Percentiles rank a stretch among this genome's conserved stretches.
Evolutionary conservation across 2,888 invertebrate genomes (phyloP).

Genomic region (Steinernema carpocapsae): DNA sequence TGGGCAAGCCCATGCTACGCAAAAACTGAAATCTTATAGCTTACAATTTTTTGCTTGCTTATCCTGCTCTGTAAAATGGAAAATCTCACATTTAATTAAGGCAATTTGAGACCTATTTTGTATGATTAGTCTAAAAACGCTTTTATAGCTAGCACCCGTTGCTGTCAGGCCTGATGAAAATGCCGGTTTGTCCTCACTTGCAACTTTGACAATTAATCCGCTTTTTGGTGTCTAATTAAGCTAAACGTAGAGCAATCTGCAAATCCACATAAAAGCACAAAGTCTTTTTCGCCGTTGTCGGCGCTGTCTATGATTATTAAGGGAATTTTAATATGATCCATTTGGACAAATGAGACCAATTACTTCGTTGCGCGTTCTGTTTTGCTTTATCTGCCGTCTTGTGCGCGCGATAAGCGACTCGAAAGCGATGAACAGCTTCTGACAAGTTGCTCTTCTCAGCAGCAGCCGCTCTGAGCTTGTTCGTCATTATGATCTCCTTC

Average conservation of each 20-base stretch:
- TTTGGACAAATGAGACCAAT: slow-evolving; percentile 34
- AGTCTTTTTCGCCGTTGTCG: slow-evolving; percentile 2
- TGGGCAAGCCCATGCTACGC: too few relatives aligned
- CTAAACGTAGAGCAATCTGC: slow-evolving; percentile 13
- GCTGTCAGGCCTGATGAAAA: too few relatives aligned
- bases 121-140: too few relatives aligned
- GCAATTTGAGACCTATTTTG: too few relatives aligned
- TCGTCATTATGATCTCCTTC: background rate
- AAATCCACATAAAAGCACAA: slow-evolving; percentile 3
- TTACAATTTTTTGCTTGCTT: too few relatives aligned
- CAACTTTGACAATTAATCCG: background rate
- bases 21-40: too few relatives aligned
- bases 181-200: too few relatives aligned
- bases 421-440: background rate
- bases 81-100: too few relatives aligned
- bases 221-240: slow-evolving; percentile 7
- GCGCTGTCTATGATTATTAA: slow-evolving; percentile 18
- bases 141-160: too few relatives aligned
- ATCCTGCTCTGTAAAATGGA: too few relatives aligned
- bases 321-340: slow-evolving; percentile 34
- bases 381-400: slow-evolving; percentile 23
- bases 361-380: slow-evolving; percentile 29
- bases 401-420: background rate
- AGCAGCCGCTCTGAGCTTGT: background rate
- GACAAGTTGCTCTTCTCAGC: background rate